phyloP scores from a whole-genome alignment of 1,140 invertebrate genomes.

The Chymomyza costata region DNA sequence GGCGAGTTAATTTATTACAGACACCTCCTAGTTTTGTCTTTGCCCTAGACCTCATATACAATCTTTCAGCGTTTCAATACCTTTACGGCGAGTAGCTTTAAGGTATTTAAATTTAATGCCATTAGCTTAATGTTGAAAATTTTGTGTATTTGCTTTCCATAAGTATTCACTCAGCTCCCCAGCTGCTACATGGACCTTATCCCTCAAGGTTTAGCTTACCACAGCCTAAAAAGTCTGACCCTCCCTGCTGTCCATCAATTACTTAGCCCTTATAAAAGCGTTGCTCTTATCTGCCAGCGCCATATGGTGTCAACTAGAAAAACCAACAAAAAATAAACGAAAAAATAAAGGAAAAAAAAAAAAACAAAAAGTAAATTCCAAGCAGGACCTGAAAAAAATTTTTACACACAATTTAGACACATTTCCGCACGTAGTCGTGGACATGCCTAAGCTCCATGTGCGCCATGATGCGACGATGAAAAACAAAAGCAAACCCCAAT shows the following conservation, averaged over 20 bases:
- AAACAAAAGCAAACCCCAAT: slow-evolving; percentile 32
- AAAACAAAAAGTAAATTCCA: slow-evolving; percentile 47
- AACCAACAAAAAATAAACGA: slow-evolving; percentile 19
- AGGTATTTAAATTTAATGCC: not conserved
- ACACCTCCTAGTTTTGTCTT: too few relatives aligned
- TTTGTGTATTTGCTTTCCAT: not conserved
- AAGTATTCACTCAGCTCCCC: not conserved
- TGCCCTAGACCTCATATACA: too few relatives aligned
- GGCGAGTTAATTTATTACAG: too few relatives aligned
- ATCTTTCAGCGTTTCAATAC: too few relatives aligned
- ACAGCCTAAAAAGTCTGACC: too few relatives aligned
- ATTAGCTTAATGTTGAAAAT: slow-evolving; percentile 13
- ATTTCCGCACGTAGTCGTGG: slow-evolving; percentile 58
- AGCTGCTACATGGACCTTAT: slow-evolving; percentile 6
- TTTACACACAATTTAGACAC: slow-evolving; percentile 71
- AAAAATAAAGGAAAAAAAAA: slow-evolving; percentile 18
- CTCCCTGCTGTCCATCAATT: slow-evolving; percentile 56
- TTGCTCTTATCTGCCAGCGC: slow-evolving; percentile 50
- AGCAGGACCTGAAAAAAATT: slow-evolving; percentile 31
- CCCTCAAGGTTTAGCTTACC: slow-evolving; percentile 23
- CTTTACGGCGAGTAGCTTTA: too few relatives aligned
- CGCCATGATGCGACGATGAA: slow-evolving; percentile 29
- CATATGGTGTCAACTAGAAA: slow-evolving; percentile 54
- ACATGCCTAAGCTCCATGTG: slow-evolving; percentile 40
- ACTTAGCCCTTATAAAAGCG: slow-evolving; percentile 31